Conservation (phyloP, 2,888 invertebrate genomes). For the Lithodes maja region DNA sequence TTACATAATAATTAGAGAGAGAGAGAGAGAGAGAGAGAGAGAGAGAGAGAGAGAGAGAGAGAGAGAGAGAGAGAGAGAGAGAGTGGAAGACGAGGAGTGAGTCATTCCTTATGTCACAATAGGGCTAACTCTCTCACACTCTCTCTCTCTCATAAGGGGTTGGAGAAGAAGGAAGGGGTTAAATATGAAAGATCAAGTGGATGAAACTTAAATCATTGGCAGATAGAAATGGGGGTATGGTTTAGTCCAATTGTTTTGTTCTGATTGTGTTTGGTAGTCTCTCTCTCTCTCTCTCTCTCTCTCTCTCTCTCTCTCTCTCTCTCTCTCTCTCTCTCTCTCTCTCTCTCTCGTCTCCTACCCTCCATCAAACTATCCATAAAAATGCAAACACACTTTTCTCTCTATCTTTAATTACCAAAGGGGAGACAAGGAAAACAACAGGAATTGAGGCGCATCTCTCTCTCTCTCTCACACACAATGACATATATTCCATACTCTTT, state of each 20-base stretch:
- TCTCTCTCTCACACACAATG: neutral
- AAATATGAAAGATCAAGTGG: no score
- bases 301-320: slow-evolving; percentile 9
- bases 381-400: neutral
- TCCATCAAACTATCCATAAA: neutral
- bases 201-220: no score
- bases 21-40: no score
- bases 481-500: neutral
- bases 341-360: neutral
- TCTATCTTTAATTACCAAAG: slow-evolving; percentile 2
- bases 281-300: slow-evolving; percentile 32
- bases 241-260: neutral
- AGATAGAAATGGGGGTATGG: neutral
- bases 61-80: no score
- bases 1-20: no score
- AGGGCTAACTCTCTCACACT: no score
- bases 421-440: neutral
- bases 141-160: no score
- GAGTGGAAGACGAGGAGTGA: no score
- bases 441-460: neutral
- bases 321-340: slow-evolving; percentile 29
- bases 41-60: no score
- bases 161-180: no score
- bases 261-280: neutral
- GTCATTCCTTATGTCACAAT: no score